Evolutionary conservation across 2,797 vertebrate genomes (phyloP), one percentile per base, ranked within the genome.

Genomic region (Hemitrygon akajei): DNA sequence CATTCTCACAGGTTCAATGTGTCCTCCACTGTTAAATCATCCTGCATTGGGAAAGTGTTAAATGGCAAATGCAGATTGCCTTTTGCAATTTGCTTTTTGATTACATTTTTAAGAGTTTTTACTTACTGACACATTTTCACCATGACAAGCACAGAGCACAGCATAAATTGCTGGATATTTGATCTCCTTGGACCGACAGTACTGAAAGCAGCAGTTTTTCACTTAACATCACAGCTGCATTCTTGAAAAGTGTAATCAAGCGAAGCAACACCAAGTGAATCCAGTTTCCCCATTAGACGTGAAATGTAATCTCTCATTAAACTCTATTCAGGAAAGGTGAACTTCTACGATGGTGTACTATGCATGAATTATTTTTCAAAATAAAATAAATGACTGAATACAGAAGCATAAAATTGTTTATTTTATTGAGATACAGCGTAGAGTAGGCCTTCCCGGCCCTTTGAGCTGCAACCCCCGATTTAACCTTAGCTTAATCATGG

Each of bases 101-200:
- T 86, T 86, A 30, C 14, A 87, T 63, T n/a, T 87, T 87, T 30
- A 87, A 87, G 58, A n/a, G 60, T 87, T 63, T n/a, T n/a, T 87
- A 87, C 77, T 60, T 87, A 11, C n/a, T 27, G 18, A 34, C 58
- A n/a, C 14, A 87, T 87, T 87, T 87, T 87, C 58, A n/a, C 10
- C 12, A 18, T n/a, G 84, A 56, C 56, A 30, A n/a, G 14, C 1
- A 60, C 6, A n/a, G 30, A 22, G 20, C 6, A 30, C 56, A 86
- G 1, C 3, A 16, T 87, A n/a, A n/a, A 16, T 87, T 30, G 84
- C 56, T 7, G 27, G 58, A 63, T 87, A 30, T 14, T 34, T 14
- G 27, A 60, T 87, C 60, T 63, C 30, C n/a, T 87, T 58, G n/a
- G 22, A 11, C 56, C 5, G 25, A 27, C 27, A 60, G 80, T 47